phyloP scores from a whole-genome alignment of 1,140 invertebrate genomes.

The Pygmarrhopalites habei region DNA sequence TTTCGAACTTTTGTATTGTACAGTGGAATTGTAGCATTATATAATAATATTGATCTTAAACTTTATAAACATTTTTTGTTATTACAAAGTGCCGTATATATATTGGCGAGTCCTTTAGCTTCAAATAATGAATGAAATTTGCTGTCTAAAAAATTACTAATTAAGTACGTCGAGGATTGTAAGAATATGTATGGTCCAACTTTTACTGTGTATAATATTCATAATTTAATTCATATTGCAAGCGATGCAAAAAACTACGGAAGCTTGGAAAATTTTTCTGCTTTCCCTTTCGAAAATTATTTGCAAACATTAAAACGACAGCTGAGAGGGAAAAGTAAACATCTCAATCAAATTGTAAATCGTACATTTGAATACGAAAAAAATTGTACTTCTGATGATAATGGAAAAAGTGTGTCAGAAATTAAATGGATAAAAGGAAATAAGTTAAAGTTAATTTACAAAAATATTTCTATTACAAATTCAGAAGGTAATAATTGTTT shows the following conservation, averaged over 20 bases:
- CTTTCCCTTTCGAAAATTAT: not conserved
- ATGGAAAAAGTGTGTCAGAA: too few species aligned
- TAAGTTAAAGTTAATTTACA: too few species aligned
- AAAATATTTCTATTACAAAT: too few species aligned
- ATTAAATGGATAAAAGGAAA: too few species aligned
- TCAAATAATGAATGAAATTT: not conserved
- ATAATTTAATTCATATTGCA: not conserved
- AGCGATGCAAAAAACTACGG: constrained; percentile 23
- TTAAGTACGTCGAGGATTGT: not conserved
- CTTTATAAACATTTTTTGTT: constrained; percentile 44
- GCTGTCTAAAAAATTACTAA: not conserved
- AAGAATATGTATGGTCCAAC: not conserved
- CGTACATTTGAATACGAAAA: too few species aligned
- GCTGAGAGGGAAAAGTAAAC: not conserved
- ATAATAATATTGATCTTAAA: constrained; percentile 39
- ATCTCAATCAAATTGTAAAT: too few species aligned
- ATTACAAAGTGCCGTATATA: constrained; percentile 21
- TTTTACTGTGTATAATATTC: not conserved
- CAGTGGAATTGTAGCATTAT: constrained; percentile 44
- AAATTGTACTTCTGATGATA: too few species aligned
- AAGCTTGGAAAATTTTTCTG: not conserved
- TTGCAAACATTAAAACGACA: not conserved
- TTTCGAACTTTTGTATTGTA: constrained; percentile 47
- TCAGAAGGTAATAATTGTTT: too few species aligned
- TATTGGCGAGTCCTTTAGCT: not conserved